Evolutionary conservation across 2,888 invertebrate species (phyloP).

Genomic region (Tipula unca): DNA sequence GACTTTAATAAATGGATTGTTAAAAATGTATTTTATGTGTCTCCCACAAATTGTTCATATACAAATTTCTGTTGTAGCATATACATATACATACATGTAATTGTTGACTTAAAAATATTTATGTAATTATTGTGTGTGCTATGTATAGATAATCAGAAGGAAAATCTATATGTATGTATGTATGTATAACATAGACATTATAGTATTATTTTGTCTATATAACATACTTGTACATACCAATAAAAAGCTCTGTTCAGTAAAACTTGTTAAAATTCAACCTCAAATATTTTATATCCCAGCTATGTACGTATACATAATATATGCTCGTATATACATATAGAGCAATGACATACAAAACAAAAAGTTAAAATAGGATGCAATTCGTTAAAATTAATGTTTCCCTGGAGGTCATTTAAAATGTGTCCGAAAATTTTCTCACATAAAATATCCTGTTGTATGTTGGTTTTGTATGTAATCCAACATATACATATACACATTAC

Average conservation of each 20-base stretch:
- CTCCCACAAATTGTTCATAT: conserved; percentile 3
- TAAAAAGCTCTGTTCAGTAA: background rate
- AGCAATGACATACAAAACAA: background rate
- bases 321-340: background rate
- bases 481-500: background rate
- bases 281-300: conserved; percentile 9
- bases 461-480: background rate
- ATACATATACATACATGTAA: background rate
- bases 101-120: conserved; percentile 4
- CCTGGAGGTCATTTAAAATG: conserved; percentile 19
- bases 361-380: conserved; percentile 15
- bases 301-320: background rate
- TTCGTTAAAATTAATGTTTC: conserved; percentile 15
- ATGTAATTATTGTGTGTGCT: conserved; percentile 8
- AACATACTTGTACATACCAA: background rate
- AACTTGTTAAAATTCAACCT: conserved; percentile 14
- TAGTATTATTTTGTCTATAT: background rate
- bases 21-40: background rate
- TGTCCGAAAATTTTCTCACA: conserved; percentile 15
- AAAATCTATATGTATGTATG: background rate
- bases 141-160: background rate
- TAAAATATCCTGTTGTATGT: background rate
- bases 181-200: background rate
- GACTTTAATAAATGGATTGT: conserved; percentile 9
- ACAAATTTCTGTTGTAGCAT: background rate